Evolutionary conservation across 2,888 invertebrate species (phyloP).

Genomic region (Halocaridina rubra): DNA sequence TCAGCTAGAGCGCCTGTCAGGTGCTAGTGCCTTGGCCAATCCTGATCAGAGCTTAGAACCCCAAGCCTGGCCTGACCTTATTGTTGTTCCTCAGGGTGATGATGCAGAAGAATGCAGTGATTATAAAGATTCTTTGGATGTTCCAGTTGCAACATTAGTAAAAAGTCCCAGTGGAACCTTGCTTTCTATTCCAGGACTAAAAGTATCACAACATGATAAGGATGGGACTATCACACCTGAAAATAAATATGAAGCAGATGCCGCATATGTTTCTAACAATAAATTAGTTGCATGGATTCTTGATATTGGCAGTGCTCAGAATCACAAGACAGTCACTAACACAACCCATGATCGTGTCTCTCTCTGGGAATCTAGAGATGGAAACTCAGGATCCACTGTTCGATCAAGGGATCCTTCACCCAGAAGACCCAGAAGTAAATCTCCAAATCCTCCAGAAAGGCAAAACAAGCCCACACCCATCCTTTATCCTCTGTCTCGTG

Average conservation of each 20-base stretch:
- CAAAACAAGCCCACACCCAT: slow-evolving; percentile 7
- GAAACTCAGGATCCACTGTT: background rate
- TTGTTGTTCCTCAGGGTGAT: slow-evolving; percentile 47
- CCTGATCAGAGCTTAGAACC: slow-evolving; percentile 20
- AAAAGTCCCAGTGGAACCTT: slow-evolving; percentile 50
- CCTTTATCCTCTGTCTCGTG: slow-evolving; percentile 9
- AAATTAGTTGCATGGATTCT: slow-evolving; percentile 59
- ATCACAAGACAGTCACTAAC: background rate
- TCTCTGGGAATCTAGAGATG: slow-evolving; percentile 38
- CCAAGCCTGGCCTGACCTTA: slow-evolving; percentile 59
- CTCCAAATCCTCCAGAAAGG: background rate
- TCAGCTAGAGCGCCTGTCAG: slow-evolving; percentile 49
- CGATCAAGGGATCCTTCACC: background rate
- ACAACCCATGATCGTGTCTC: slow-evolving; percentile 43
- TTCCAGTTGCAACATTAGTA: slow-evolving; percentile 38
- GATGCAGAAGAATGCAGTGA: slow-evolving; percentile 19
- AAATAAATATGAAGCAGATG: slow-evolving; percentile 1
- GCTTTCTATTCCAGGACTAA: slow-evolving; percentile 27
- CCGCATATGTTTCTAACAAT: slow-evolving; percentile 36
- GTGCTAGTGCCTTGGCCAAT: background rate
- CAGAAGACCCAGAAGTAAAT: background rate
- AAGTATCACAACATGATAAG: background rate
- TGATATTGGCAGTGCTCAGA: slow-evolving; percentile 41
- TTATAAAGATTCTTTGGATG: slow-evolving; percentile 40
- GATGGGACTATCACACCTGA: background rate